Base-by-base conservation (phyloP, 64 coral and sea anemone species). In the Montipora efflorescens region DNA sequence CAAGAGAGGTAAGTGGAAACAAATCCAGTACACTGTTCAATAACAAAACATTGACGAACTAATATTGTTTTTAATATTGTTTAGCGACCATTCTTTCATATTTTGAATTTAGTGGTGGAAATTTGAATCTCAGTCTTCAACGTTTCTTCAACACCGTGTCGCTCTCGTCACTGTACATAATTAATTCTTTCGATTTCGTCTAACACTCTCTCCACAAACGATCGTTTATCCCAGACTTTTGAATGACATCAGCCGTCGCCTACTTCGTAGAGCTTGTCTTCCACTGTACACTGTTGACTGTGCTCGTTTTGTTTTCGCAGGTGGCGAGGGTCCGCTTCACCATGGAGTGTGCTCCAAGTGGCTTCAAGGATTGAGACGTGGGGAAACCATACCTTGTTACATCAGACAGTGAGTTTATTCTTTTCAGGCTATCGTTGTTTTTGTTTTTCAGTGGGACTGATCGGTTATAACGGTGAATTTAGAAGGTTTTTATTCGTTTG, bases 331-430 rank as follows among this genome's bases (percentile, higher is more conserved):
- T 51, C 21, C 94, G 69, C 43, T 88, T 8, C 90, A 95, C 16
- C 25, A 67, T 11, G 94, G 94, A 2, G 90, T 95, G 4, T 92
- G 78, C 44, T 95, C 94, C 9, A 95, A 90, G 23, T 95, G 94
- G 94, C 75, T 95, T 51, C 79, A 95, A 47, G 57, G 59, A 48
- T 59, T 95, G 82, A 95, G 92, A 66, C 84, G 10, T 50, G 90
- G 94, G 12, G 90, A 95, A 48, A 36, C 81, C 23, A 73, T 95
- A 7, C 94, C 94, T 36, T 95, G 94, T 74, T 92, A 91, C 68
- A 87, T 95, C 46, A 92, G 94, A 95, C 82, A 82, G 94, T 95
- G 71, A 80, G 94, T 71, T 36, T 67, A 16, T 1, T 9, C 68
- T 19, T 19, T 47, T 1, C 7, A 67, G 21, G 19, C 19, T 21